Evolutionary conservation across 2,113 vertebrate genomes (phyloP).

Genomic region (Paracanthobrama guichenoti): DNA sequence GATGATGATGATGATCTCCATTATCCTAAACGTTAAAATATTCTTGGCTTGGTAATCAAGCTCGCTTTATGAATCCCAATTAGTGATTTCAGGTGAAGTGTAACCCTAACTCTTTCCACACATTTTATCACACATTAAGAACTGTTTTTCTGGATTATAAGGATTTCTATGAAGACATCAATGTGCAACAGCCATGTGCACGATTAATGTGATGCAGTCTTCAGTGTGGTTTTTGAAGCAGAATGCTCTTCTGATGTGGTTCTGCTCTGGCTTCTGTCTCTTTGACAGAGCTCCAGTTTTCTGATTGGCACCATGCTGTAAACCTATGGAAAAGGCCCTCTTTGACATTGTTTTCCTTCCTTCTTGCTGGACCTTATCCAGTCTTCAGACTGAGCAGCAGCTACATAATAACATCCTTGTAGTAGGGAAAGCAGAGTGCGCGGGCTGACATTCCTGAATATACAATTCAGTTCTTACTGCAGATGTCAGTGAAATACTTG

Average conservation of each 20-base stretch:
- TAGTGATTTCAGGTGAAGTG: background rate
- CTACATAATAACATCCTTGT: slow-evolving; percentile 65
- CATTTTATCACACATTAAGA: too few relatives aligned
- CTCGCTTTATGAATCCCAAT: background rate
- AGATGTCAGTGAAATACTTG: slow-evolving; percentile 57
- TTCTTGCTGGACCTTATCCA: slow-evolving; percentile 53
- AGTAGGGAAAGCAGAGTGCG: slow-evolving; percentile 54
- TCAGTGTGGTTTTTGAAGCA: background rate
- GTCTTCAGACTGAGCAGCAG: slow-evolving; percentile 55
- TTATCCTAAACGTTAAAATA: background rate
- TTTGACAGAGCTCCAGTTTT: slow-evolving; percentile 22
- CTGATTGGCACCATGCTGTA: slow-evolving; percentile 43
- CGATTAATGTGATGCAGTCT: background rate
- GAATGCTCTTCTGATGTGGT: slow-evolving; percentile 6
- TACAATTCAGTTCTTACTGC: slow-evolving; percentile 58
- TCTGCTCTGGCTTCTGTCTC: slow-evolving; percentile 12
- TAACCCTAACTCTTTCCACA: too few relatives aligned
- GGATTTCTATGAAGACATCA: background rate
- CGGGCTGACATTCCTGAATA: slow-evolving; percentile 65
- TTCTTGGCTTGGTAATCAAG: background rate
- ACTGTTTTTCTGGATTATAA: background rate
- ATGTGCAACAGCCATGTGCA: background rate
- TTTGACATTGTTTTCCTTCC: slow-evolving; percentile 63
- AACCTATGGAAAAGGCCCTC: slow-evolving; percentile 59
- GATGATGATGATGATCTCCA: background rate